Percentiles rank a stretch among this genome's conserved stretches.
Evolutionary conservation across 2,888 invertebrate species (phyloP).

Genomic region (Cantharis nigra): DNA sequence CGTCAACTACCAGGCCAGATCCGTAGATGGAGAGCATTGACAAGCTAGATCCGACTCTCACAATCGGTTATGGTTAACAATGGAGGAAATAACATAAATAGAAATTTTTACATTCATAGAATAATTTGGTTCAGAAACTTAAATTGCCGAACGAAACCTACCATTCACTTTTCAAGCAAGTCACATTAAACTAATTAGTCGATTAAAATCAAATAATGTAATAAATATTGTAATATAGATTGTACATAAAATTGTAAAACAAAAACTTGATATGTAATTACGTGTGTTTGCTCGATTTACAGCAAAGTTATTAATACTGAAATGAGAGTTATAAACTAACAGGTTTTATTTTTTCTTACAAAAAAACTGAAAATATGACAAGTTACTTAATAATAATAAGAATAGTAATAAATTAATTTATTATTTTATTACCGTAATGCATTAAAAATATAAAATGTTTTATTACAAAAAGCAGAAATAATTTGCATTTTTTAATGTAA

Average conservation of each 20-base stretch:
- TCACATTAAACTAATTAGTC: not conserved
- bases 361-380: not conserved
- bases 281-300: not conserved
- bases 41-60: too few species aligned
- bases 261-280: not conserved
- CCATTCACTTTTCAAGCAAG: not conserved
- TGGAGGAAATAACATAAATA: not conserved
- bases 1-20: too few species aligned
- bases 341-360: not conserved
- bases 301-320: not conserved
- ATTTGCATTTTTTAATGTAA: not conserved
- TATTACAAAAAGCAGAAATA: not conserved
- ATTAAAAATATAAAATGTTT: not conserved
- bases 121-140: not conserved
- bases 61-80: not conserved
- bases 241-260: not conserved
- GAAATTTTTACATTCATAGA: not conserved
- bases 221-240: not conserved
- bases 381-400: not conserved
- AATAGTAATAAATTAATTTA: not conserved
- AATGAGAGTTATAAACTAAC: not conserved
- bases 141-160: not conserved
- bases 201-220: not conserved
- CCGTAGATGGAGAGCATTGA: too few species aligned
- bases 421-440: constrained; percentile 1